Evolutionary conservation across 2,888 invertebrate species (phyloP), one percentile per base, ranked within the genome.

Genomic region (Antheraea yamamai): DNA sequence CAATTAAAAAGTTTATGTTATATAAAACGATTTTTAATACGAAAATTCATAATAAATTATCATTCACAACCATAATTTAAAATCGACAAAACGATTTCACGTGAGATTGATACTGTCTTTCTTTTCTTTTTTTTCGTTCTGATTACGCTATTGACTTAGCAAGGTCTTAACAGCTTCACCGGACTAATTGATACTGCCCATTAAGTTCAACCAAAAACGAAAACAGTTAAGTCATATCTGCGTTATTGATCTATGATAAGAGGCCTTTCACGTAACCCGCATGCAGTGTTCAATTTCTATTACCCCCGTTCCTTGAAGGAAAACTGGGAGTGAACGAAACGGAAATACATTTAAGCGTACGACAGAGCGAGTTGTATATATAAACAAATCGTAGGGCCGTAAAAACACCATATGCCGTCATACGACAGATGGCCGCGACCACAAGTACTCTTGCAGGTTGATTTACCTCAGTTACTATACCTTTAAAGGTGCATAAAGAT

Each of bases 251-350:
- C 91, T 90, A 81, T 91, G 89, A 61, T 82, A 84, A 83, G 79
- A 87, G 89, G 90, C 92, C 93, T 93, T 94, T 92, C 93, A 91
- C 93, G 92, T 88, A 86, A 85, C 93, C 93, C 93, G 93, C 92
- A 93, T 94, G 89, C 87, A 91, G 91, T 91, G 90, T 92, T 90
- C 91, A 88, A 89, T 93, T 93, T 93, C 93, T 93, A 92, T 93
- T 92, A 91, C 91, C 89, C 84, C 86, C 83, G 87, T 87, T 88
- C 88, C 90, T 92, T 88, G 91, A 91, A 93, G 90, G 88, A 92
- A 92, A 90, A 91, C 89, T 79, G 84, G 80, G 88, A 71, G 76
- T 18, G 84, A 93, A 78, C n/a, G 85, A 78, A 90, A 90, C 74
- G 71, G 52, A 75, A 0, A 75, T 78, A 83, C 70, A 73, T 75